Evolutionary conservation across 2,888 invertebrate species (phyloP), one percentile per base, ranked within the genome.

Genomic region (Thalpophila matura): DNA sequence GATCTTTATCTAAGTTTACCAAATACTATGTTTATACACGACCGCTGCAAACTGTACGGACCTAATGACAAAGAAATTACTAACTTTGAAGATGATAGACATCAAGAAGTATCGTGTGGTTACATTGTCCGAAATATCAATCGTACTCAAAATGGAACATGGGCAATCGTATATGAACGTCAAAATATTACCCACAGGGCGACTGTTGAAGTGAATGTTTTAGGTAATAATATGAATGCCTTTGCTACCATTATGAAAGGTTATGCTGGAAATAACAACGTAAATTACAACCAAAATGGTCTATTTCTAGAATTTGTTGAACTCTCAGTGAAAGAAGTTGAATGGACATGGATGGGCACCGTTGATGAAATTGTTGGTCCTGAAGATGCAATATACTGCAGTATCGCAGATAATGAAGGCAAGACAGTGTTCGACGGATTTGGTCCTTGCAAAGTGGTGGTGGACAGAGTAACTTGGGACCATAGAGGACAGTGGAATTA

Each of bases 401-500:
- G 70, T n/a, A n/a, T n/a, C n/a, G 55, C 59, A 93, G 1, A 60
- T 73, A 4, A 85, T 88, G 27, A 83, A 87, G 0, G 37, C 0
- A 50, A 70, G 14, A 68, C 65, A 0, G 72, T 87, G 5, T 91
- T 83, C 59, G 90, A 93, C 26, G 82, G 82, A 33, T 93, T 93
- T 49, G 91, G 93, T 2, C 83, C 74, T 55, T 95, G 94, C 68
- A 76, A 60, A 33, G 68, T 93, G 12, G 65, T 56, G 0, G 18
- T 94, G 12, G 81, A 85, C 3, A 85, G 85, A 46, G 90, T 85
- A 0, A 80, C 76, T 0, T n/a, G 18, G 0, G 80, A 84, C 4
- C 90, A 92, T 54, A 37, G 50, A 2, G 94, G 94, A 0, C n/a
- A 31, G 0, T 94, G 94, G 94, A 85, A 12, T 12, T 81, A 91